Conservation (phyloP, 2,797 vertebrate genomes). For the Oreonectes daqikongensis region DNA sequence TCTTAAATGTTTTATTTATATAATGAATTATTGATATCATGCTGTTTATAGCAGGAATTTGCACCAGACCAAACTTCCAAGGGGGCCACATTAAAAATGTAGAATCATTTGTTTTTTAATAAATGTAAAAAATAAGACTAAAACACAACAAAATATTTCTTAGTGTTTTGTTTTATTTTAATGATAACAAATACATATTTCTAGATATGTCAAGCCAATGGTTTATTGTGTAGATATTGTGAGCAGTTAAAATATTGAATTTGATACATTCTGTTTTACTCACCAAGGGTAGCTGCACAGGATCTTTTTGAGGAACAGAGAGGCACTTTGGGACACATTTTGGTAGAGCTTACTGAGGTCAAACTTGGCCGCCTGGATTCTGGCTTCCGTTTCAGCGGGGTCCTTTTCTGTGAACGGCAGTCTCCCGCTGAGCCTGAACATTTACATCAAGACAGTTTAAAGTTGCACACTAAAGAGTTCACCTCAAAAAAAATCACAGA, state of each 20-base stretch:
- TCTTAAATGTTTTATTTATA: no score
- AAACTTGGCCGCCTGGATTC: conserved; percentile 90
- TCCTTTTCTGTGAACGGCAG: conserved; percentile 89
- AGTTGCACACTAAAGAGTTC: neutral
- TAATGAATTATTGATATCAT: no score
- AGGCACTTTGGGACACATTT: conserved; percentile 96
- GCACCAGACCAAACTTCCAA: no score
- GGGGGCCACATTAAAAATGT: no score
- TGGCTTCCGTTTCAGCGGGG: conserved; percentile 87
- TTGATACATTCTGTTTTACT: conserved; percentile 61
- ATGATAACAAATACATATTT: no score
- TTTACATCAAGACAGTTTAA: conserved; percentile 11
- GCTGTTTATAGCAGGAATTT: no score
- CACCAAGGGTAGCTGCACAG: conserved; percentile 95
- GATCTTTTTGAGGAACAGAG: conserved; percentile 94
- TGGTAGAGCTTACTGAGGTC: conserved; percentile 96
- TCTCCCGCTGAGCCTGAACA: conserved; percentile 88
- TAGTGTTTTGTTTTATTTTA: no score
- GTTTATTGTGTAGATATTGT: no score
- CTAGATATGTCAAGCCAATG: no score
- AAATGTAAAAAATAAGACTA: no score
- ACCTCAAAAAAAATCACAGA: conserved; percentile 2
- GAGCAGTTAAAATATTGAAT: neutral
- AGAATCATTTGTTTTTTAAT: no score
- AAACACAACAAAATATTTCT: no score